phyloP scores from a whole-genome alignment of 64 coral and sea anemone species.

The Stichodactyla mertensii region DNA sequence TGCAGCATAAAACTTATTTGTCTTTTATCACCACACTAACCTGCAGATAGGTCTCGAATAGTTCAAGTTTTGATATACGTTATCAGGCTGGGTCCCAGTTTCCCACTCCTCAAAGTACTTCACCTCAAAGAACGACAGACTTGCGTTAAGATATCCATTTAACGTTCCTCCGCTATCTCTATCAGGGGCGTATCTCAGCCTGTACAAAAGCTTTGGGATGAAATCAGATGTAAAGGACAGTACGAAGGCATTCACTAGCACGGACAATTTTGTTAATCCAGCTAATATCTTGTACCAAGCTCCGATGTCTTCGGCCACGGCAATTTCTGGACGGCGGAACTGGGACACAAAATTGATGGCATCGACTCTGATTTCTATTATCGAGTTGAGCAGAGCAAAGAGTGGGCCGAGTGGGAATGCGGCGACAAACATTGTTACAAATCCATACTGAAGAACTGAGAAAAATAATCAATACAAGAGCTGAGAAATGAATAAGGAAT shows the following conservation, averaged over 20 bases:
- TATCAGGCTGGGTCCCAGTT: conserved; percentile 47
- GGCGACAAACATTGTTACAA: conserved; percentile 84
- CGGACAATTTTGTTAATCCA: conserved; percentile 64
- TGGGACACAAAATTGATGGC: conserved; percentile 86
- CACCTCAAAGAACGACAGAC: conserved; percentile 36
- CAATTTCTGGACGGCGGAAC: conserved; percentile 67
- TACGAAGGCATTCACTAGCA: conserved; percentile 66
- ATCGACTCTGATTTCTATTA: conserved; percentile 77
- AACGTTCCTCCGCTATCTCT: conserved; percentile 33
- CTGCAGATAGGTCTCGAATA: conserved; percentile 17
- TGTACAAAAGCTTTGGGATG: conserved; percentile 65
- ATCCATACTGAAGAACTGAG: conserved; percentile 81
- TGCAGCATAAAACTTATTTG: neutral
- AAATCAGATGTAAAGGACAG: conserved; percentile 77
- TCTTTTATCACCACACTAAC: neutral
- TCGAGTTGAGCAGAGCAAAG: conserved; percentile 64
- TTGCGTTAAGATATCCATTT: conserved; percentile 59
- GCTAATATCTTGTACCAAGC: conserved; percentile 76
- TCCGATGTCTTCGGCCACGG: conserved; percentile 75
- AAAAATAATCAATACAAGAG: neutral
- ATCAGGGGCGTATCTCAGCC: conserved; percentile 36
- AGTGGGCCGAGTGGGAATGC: conserved; percentile 78
- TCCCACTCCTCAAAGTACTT: conserved; percentile 34
- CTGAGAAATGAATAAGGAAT: no score
- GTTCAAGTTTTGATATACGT: conserved; percentile 45